These are phyloP conservation scores for Macropus fuliginosus DNA, from an alignment of 2,797 vertebrate genomes.

Conservation along the genomic window DNA sequence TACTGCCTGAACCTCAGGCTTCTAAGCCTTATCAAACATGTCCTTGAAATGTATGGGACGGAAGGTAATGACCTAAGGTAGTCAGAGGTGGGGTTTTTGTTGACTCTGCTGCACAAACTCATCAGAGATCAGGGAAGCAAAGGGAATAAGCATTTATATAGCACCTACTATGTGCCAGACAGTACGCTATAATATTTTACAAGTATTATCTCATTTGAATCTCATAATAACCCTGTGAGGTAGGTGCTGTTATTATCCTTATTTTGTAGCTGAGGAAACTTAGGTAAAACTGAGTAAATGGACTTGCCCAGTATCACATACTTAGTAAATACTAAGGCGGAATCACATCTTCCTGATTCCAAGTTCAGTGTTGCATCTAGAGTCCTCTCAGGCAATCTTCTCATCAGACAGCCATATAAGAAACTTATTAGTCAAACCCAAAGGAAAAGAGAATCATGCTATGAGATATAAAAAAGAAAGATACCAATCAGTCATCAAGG, in stretches of 20 bases:
- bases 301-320: not conserved
- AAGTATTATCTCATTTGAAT: too few relatives aligned
- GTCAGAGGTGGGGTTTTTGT: not conserved
- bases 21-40: not conserved
- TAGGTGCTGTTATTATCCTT: not conserved
- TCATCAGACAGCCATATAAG: not conserved
- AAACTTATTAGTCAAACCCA: not conserved
- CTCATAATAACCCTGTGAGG: not conserved
- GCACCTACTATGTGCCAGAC: not conserved
- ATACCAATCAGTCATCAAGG: not conserved
- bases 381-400: not conserved
- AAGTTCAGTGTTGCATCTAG: not conserved
- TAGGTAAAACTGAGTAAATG: not conserved
- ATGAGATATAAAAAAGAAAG: not conserved
- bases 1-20: not conserved
- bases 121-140: not conserved
- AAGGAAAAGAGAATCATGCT: not conserved
- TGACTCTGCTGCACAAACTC: not conserved
- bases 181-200: not conserved
- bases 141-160: not conserved
- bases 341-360: not conserved
- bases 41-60: not conserved
- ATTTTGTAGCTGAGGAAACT: not conserved
- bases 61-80: not conserved
- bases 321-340: not conserved